These are phyloP conservation scores for Eudyptes chrysolophus DNA, from an alignment of 2,113 vertebrate genomes.

Conservation along the genomic window DNA sequence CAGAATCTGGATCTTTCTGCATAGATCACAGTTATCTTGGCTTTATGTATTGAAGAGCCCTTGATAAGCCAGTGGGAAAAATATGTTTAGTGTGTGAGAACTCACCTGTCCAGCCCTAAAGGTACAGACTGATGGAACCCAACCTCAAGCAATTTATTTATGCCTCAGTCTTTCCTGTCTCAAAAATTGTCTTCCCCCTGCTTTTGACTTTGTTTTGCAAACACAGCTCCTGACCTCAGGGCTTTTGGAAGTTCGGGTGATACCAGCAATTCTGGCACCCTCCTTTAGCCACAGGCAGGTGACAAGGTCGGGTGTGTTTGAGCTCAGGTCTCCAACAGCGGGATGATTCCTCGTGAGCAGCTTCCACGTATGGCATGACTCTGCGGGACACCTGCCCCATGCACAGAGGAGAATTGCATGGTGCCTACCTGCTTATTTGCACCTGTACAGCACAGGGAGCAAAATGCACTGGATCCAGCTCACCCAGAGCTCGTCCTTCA, in stretches of 20 bases:
- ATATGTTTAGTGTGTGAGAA: not conserved
- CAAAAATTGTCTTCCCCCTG: not conserved
- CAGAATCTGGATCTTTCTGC: not conserved
- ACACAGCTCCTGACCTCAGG: not conserved
- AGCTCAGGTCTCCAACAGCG: not conserved
- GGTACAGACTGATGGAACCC: not conserved
- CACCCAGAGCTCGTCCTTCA: not conserved
- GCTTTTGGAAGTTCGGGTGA: not conserved
- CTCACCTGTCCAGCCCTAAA: not conserved
- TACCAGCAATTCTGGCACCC: not conserved
- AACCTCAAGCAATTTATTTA: not conserved
- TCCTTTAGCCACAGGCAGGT: not conserved
- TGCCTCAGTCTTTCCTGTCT: not conserved
- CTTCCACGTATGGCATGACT: accelerated
- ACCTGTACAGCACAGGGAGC: not conserved
- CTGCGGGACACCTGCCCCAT: accelerated
- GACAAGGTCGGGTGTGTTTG: not conserved
- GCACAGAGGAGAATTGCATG: not conserved
- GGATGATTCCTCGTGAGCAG: not conserved
- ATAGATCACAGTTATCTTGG: not conserved
- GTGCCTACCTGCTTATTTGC: not conserved
- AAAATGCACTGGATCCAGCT: not conserved
- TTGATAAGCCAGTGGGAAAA: not conserved
- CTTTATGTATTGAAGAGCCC: not conserved
- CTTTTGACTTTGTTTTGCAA: not conserved